Base-by-base conservation (phyloP, 2,888 invertebrate genomes). In the Lucinisca nassula region DNA sequence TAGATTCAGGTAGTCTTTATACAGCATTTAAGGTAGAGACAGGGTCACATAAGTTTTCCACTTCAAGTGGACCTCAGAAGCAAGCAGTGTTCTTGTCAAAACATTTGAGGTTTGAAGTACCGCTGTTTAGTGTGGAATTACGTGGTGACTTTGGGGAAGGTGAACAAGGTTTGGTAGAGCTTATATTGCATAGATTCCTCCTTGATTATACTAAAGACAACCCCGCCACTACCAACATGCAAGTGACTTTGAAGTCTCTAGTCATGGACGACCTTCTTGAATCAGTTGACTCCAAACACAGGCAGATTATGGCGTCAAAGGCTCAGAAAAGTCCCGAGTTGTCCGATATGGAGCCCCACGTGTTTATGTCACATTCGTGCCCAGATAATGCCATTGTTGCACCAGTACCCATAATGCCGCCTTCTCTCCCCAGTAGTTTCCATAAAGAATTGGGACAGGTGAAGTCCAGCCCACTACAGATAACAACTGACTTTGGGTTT, bases 211-310 rank as follows among this genome's bases (percentile, higher is more conserved):
- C 98, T 89, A 97, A 97, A 91, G 96, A 97, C 83, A 97, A 97
- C 89, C 97, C 97, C 32, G 97, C 97, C 93, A 98, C 98, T 95
- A 98, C 98, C 3, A 97, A 97, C 91, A 97, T 98, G 79, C 98
- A 98, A 51, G 84, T 96, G 4, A 98, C 98, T 0, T 97, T 99
- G 10, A 97, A 98, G 91, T 98, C 99, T 0, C 97, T 99, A 32
- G 97, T 98, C 3, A 98, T 99, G 98, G 99, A 99, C 96, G 99
- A 99, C 96, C 97, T 99, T 3, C 97, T 98, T 10, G 98, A 98
- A 94, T 97, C 98, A 0, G 97, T 97, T 30, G 98, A 98, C 67
- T 98, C 98, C 0, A 97, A 97, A 92, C 98, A 98, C 96, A 97
- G 98, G 49, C 97, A 97, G 95, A 98, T 99, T 97, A 98, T 99